A percentile compares a stretch with the other conserved stretches of the same genome.
Conservation (phyloP, 2,888 invertebrate species). For the Latrodectus elegans region DNA sequence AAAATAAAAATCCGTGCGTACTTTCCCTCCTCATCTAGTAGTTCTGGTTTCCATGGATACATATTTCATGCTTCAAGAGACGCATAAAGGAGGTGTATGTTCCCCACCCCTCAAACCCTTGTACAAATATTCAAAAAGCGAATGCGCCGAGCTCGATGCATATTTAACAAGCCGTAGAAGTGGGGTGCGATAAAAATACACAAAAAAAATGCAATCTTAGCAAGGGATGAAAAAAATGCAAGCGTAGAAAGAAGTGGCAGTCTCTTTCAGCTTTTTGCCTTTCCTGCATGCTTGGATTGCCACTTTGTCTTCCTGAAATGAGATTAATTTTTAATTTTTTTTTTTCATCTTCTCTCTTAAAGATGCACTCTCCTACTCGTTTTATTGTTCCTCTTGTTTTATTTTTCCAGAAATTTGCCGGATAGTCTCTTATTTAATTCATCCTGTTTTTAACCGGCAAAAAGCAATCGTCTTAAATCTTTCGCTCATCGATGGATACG, state of each 20-base stretch:
- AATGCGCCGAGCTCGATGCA: constrained; percentile 39
- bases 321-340: constrained; percentile 67
- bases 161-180: constrained; percentile 65
- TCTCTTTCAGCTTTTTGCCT: constrained; percentile 51
- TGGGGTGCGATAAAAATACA: constrained; percentile 17
- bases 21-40: neutral
- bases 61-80: constrained; percentile 69
- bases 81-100: constrained; percentile 58
- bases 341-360: neutral
- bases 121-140: constrained; percentile 68
- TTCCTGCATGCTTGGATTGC: constrained; percentile 17
- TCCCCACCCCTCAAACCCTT: constrained; percentile 27
- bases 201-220: constrained; percentile 26
- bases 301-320: constrained; percentile 48
- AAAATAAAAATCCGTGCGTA: constrained; percentile 14
- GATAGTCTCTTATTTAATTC: constrained; percentile 7
- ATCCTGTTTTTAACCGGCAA: neutral
- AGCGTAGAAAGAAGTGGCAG: constrained; percentile 33
- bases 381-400: neutral
- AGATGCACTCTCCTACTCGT: neutral
- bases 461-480: neutral
- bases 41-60: constrained; percentile 56
- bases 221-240: constrained; percentile 6
- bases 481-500: neutral
- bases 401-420: neutral